These are phyloP conservation scores for Cephus pulcher DNA, from an alignment of 2,888 invertebrate species.

Conservation along the genomic window DNA sequence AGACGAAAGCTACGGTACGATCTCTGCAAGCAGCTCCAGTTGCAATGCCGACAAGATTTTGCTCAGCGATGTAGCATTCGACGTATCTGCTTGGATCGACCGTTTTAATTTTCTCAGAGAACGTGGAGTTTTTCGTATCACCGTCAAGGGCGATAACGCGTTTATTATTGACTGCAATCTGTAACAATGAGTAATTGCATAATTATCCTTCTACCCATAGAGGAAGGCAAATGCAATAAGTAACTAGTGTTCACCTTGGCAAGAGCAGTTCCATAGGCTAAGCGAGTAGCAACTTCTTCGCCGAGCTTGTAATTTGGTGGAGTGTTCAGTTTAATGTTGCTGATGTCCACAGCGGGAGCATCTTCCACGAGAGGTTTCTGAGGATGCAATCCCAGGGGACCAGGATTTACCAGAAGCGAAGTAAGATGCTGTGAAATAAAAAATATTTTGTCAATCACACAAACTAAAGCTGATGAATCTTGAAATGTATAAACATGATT, in stretches of 20 bases:
- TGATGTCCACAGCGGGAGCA: constrained; percentile 81
- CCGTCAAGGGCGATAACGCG: constrained; percentile 96
- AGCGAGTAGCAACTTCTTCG: constrained; percentile 86
- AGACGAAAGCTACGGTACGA: constrained; percentile 93
- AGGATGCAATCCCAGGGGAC: constrained; percentile 73
- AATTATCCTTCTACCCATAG: too few relatives aligned
- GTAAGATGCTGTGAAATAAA: constrained; percentile 71
- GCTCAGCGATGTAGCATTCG: constrained; percentile 99
- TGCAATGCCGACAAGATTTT: constrained; percentile 96
- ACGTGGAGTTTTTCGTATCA: constrained; percentile 99
- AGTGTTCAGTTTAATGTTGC: constrained; percentile 77
- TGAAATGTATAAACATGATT: constrained; percentile 1
- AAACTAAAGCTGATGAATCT: constrained; percentile 3
- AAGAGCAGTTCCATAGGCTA: constrained; percentile 94
- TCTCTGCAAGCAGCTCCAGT: constrained; percentile 94
- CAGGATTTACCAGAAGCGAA: constrained; percentile 76
- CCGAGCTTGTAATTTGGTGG: constrained; percentile 87
- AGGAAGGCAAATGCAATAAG: not conserved
- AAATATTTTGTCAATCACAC: constrained; percentile 12
- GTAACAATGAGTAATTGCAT: not conserved
- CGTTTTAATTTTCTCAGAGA: constrained; percentile 89
- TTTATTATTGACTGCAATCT: constrained; percentile 69
- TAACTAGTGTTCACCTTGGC: constrained; percentile 76
- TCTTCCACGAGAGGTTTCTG: constrained; percentile 74
- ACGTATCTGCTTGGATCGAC: constrained; percentile 82